Percentiles rank a stretch among this genome's conserved stretches.
Conservation (phyloP, 2,888 invertebrate genomes). For the Chrysomela aeneicollis region DNA sequence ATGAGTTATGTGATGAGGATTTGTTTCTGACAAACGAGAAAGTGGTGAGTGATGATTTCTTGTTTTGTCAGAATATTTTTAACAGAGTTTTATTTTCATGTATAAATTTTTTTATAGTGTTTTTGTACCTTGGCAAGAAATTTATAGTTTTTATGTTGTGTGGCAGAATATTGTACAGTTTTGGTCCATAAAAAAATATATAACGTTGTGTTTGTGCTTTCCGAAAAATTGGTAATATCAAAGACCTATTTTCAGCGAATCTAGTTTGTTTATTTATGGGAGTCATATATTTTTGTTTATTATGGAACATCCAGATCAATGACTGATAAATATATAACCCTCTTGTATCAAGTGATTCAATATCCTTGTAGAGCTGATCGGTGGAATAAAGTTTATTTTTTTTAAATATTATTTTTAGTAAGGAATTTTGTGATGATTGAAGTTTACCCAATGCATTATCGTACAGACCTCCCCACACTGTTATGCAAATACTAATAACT, state of each 20-base stretch:
- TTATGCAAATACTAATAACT: neutral
- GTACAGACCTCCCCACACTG: neutral
- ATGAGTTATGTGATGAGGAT: no score
- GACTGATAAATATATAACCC: neutral
- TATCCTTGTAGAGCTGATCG: neutral
- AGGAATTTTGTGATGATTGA: neutral
- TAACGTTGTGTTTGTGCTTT: no score
- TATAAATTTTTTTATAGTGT: no score
- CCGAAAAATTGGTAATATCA: no score
- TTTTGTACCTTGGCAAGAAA: no score
- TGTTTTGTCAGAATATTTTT: no score
- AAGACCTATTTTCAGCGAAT: neutral
- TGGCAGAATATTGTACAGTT: no score
- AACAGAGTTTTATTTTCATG: no score
- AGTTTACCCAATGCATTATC: neutral
- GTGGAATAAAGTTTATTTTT: constrained; percentile 3
- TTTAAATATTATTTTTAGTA: constrained; percentile 4
- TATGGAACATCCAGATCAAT: neutral
- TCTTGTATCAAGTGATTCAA: neutral
- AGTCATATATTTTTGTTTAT: neutral
- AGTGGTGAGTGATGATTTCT: no score
- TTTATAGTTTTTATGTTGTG: no score
- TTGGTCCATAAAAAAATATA: no score
- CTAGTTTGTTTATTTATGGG: neutral
- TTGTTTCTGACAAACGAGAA: no score